These are phyloP conservation scores for Podotricha telesiphe DNA, from an alignment of 2,888 invertebrate species.

Conservation along the genomic window DNA sequence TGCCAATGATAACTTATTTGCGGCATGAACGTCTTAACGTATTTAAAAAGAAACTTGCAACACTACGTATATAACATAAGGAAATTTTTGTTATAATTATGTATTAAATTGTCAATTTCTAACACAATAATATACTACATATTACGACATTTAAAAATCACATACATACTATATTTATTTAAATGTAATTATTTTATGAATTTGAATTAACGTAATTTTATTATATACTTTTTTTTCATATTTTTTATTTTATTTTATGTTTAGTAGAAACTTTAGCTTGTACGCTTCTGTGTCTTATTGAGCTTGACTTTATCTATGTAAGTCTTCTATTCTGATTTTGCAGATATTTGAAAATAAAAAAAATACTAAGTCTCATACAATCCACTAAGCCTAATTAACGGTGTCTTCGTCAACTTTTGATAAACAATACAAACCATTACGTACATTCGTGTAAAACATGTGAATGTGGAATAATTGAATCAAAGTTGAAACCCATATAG, in stretches of 20 bases:
- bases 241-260: not conserved
- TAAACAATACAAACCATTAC: constrained; percentile 37
- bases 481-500: constrained; percentile 66
- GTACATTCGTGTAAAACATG: constrained; percentile 43
- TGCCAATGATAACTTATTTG: constrained; percentile 25
- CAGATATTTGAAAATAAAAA: not conserved
- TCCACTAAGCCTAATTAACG: constrained; percentile 11
- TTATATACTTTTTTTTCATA: not conserved
- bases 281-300: too few species aligned
- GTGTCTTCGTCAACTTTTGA: constrained; percentile 25
- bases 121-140: not conserved
- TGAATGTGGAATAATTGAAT: constrained; percentile 63
- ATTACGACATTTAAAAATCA: not conserved
- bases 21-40: constrained; percentile 29
- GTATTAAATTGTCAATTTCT: not conserved
- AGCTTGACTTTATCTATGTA: too few species aligned
- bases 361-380: not conserved
- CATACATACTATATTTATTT: too few species aligned
- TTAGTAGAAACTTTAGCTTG: too few species aligned
- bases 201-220: not conserved
- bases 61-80: not conserved
- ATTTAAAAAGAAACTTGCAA: constrained; percentile 21
- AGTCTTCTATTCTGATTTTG: not conserved
- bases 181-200: not conserved
- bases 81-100: constrained; percentile 1